Percentiles rank a stretch among this genome's conserved stretches.
Conservation (phyloP, 2,888 invertebrate species). For the Chloroclysta siterata region DNA sequence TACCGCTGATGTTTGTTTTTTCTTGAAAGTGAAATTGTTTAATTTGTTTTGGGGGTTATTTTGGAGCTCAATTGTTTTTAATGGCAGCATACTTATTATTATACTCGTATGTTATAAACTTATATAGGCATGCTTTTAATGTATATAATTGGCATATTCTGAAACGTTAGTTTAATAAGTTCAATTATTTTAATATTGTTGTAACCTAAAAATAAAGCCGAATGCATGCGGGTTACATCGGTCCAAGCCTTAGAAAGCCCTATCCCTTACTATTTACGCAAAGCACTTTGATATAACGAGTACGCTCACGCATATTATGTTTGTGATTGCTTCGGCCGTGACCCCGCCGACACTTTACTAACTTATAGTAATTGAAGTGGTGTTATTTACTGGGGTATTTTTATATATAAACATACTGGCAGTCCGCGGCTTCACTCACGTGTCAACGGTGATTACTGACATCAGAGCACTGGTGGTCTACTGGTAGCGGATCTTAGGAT, state of each 20-base stretch:
- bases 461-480: too few relatives aligned
- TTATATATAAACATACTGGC: too few relatives aligned
- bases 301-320: conserved; percentile 64
- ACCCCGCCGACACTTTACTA: conserved; percentile 42
- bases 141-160: too few relatives aligned
- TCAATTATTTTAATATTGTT: too few relatives aligned
- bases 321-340: conserved; percentile 57
- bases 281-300: conserved; percentile 69
- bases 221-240: background rate
- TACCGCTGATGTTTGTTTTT: conserved; percentile 54
- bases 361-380: background rate
- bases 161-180: too few relatives aligned
- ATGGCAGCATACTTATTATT: background rate
- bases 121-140: too few relatives aligned
- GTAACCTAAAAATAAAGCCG: background rate
- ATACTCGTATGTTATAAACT: too few relatives aligned
- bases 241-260: background rate
- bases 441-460: too few relatives aligned
- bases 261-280: conserved; percentile 55
- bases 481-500: too few relatives aligned
- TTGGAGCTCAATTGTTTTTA: conserved; percentile 20
- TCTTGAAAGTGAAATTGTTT: conserved; percentile 31
- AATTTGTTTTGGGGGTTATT: conserved; percentile 46
- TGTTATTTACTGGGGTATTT: background rate
- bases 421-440: too few relatives aligned